Evolutionary conservation across 2,797 vertebrate genomes (phyloP), one percentile per base, ranked within the genome.

Genomic region (Acanthiza pusilla): DNA sequence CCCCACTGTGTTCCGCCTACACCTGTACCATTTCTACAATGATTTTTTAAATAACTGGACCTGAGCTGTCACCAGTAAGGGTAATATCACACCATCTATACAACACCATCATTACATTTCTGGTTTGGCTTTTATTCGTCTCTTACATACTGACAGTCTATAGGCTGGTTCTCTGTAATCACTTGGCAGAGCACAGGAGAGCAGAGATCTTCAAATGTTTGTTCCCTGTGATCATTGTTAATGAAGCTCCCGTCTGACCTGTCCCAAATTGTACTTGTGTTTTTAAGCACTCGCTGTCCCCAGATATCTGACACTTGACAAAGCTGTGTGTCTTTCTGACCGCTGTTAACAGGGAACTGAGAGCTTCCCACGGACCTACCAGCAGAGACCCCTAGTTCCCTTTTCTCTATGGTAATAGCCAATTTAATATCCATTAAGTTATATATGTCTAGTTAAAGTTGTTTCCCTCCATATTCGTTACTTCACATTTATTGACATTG

Each of bases 341-440:
- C 0, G 0, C 66, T n/a, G 11, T 32, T 81, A 78, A 48, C 9
- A 62, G n/a, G 38, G 73, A 76, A 55, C n/a, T 16, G 47, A 90
- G 27, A 86, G 18, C 32, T 94, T 89, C 68, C 32, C 48, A 36
- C 45, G 84, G 70, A 75, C 36, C 62, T 60, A 60, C 42, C 51
- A 78, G n/a, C 38, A 45, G 26, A 17, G 15, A 66, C 29, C 91
- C 20, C 55, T 66, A 30, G 22, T 34, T 86, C 58, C 34, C 73
- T 76, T 48, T 75, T 65, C 53, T 70, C 22, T 66, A 53, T 2
- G 0, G 57, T 48, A 90, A 88, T 27, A 91, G 36, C 48, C 62
- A 66, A 47, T 95, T 88, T 88, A 66, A 93, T 93, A 90, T 48
- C 79, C 62, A 94, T 88, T 86, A 77, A 62, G 38, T 86, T 84